A percentile compares a stretch with the other conserved stretches of the same genome.
Evolutionary conservation across 2,888 invertebrate genomes (phyloP).

Genomic region (Ashinkailepas kermadecensis): DNA sequence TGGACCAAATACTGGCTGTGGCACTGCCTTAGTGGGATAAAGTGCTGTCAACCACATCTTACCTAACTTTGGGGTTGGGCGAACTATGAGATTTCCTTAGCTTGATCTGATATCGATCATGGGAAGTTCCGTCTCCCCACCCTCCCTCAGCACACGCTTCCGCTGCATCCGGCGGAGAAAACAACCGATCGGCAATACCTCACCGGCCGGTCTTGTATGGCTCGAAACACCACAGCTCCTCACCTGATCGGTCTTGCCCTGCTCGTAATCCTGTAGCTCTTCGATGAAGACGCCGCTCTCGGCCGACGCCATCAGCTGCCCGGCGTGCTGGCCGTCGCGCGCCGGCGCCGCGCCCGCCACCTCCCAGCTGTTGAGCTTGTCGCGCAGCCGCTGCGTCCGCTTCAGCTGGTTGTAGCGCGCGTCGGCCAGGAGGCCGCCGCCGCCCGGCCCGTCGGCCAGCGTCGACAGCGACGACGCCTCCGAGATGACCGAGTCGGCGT

Average conservation of each 20-base stretch:
- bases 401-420: neutral
- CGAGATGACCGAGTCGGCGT: constrained; percentile 1
- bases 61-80: too few relatives aligned
- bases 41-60: too few relatives aligned
- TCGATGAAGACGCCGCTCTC: constrained; percentile 18
- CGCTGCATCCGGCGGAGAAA: too few relatives aligned
- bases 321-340: neutral
- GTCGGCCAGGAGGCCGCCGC: neutral
- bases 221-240: neutral
- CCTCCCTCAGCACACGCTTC: too few relatives aligned
- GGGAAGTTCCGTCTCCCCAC: too few relatives aligned
- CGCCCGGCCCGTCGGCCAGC: neutral
- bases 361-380: constrained; percentile 9
- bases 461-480: constrained; percentile 6
- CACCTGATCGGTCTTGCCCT: neutral
- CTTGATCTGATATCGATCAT: too few relatives aligned
- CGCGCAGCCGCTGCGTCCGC: neutral
- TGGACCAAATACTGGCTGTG: too few relatives aligned
- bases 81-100: too few relatives aligned
- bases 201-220: too few relatives aligned
- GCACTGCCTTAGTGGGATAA: too few relatives aligned
- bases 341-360: neutral
- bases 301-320: neutral
- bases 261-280: constrained; percentile 7
- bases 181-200: too few relatives aligned